Conservation (phyloP, 2,113 vertebrate species). For the Dicerorhinus sumatrensis region DNA sequence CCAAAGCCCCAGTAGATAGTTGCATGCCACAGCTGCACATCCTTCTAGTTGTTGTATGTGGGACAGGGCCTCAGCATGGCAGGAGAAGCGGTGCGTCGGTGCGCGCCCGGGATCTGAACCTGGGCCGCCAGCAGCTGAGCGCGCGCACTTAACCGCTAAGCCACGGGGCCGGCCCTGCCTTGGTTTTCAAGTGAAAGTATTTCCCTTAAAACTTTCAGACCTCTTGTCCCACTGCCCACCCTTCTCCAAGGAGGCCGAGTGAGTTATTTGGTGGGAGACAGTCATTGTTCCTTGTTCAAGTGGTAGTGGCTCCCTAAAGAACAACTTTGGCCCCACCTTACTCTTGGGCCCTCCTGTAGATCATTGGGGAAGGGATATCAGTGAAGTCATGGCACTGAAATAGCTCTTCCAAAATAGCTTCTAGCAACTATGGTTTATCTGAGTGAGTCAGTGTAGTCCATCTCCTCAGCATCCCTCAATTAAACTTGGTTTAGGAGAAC, state of each 20-base stretch:
- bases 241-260: background rate
- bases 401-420: background rate
- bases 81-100: too few species aligned
- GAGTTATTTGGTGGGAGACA: background rate
- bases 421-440: background rate
- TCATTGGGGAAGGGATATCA: background rate
- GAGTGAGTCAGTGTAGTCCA: rapidly evolving
- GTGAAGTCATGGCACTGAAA: too few species aligned
- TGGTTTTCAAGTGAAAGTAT: background rate
- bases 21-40: too few species aligned
- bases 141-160: too few species aligned
- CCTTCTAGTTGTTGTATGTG: too few species aligned
- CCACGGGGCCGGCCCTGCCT: background rate
- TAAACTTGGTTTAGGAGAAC: background rate
- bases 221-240: too few species aligned
- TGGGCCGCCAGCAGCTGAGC: too few species aligned
- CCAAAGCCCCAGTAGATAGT: too few species aligned
- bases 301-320: background rate
- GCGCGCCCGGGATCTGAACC: too few species aligned
- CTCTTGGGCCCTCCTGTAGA: background rate
- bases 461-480: background rate
- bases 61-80: too few species aligned
- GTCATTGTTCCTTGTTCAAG: background rate
- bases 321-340: background rate
- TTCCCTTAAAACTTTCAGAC: background rate